Conservation (phyloP, 2,113 vertebrate species). For the Tautogolabrus adspersus region DNA sequence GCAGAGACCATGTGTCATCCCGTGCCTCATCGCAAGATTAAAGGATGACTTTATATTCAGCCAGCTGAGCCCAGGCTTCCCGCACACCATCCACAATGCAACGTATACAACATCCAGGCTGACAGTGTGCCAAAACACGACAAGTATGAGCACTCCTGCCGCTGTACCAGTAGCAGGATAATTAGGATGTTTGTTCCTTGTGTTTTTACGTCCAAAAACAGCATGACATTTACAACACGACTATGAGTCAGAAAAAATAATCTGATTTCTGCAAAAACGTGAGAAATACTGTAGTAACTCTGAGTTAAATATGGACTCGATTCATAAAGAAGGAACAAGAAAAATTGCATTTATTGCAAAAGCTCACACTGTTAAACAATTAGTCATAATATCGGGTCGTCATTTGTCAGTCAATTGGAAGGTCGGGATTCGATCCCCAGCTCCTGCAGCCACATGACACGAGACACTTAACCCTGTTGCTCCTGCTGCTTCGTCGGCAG, state of each 20-base stretch:
- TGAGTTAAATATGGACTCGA: too few species aligned
- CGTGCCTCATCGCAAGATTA: slow-evolving; percentile 41
- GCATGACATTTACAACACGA: slow-evolving; percentile 10
- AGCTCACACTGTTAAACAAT: not conserved
- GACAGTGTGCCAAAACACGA: slow-evolving; percentile 13
- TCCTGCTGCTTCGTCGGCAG: too few species aligned
- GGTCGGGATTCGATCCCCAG: too few species aligned
- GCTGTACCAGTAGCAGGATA: not conserved
- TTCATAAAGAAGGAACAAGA: too few species aligned
- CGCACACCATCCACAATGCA: slow-evolving; percentile 24
- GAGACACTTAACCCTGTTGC: too few species aligned
- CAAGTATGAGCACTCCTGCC: slow-evolving; percentile 10
- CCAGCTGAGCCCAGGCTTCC: slow-evolving; percentile 52
- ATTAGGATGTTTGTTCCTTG: not conserved
- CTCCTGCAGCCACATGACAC: too few species aligned
- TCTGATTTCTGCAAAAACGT: not conserved
- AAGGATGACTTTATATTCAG: slow-evolving; percentile 50
- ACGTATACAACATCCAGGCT: slow-evolving; percentile 27
- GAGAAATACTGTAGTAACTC: not conserved
- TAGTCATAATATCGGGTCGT: too few species aligned
- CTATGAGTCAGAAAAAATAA: not conserved
- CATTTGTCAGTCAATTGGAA: too few species aligned
- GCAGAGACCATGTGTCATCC: slow-evolving; percentile 44
- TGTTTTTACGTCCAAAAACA: slow-evolving; percentile 1
- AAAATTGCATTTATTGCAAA: too few species aligned